phyloP scores from a whole-genome alignment of 2,797 vertebrate genomes.

The Pseudochaenichthys georgianus region DNA sequence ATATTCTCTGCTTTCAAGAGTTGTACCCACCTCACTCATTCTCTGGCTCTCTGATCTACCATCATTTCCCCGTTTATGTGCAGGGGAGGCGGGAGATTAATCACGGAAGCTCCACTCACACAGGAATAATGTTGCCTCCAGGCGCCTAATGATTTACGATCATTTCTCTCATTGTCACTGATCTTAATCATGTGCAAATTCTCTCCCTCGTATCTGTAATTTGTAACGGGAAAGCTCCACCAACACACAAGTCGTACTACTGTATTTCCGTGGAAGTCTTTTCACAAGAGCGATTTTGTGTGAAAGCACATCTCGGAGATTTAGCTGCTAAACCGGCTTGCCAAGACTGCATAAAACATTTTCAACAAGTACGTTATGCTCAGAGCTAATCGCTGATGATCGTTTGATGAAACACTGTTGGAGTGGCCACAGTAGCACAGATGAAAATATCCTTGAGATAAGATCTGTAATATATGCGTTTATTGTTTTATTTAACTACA shows the following conservation, averaged over 20 bases:
- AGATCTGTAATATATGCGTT: slow-evolving; percentile 11
- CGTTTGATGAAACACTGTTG: slow-evolving; percentile 46
- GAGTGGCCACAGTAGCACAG: slow-evolving; percentile 4
- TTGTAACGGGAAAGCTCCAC: slow-evolving; percentile 16
- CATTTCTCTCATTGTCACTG: slow-evolving; percentile 47
- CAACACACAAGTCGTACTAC: slow-evolving; percentile 11
- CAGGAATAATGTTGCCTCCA: slow-evolving; percentile 50
- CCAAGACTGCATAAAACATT: slow-evolving; percentile 46
- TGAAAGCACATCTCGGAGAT: slow-evolving; percentile 50
- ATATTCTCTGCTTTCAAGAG: slow-evolving; percentile 26
- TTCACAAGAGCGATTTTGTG: slow-evolving; percentile 32
- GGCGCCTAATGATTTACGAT: slow-evolving; percentile 45
- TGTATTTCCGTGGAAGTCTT: slow-evolving; percentile 38
- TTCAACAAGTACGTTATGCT: slow-evolving; percentile 53
- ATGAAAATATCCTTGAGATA: slow-evolving; percentile 20
- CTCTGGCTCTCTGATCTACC: slow-evolving; percentile 26
- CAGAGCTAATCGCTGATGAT: slow-evolving; percentile 44
- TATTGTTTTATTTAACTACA: slow-evolving; percentile 15
- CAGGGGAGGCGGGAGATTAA: slow-evolving; percentile 49
- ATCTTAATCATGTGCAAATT: slow-evolving; percentile 36
- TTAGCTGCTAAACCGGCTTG: slow-evolving; percentile 25
- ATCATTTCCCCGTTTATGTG: slow-evolving; percentile 54
- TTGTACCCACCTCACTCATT: slow-evolving; percentile 26
- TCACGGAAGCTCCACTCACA: slow-evolving; percentile 40
- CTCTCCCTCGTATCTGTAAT: slow-evolving; percentile 28